Conservation (phyloP, 2,888 invertebrate species). For the Penaeus monodon region DNA sequence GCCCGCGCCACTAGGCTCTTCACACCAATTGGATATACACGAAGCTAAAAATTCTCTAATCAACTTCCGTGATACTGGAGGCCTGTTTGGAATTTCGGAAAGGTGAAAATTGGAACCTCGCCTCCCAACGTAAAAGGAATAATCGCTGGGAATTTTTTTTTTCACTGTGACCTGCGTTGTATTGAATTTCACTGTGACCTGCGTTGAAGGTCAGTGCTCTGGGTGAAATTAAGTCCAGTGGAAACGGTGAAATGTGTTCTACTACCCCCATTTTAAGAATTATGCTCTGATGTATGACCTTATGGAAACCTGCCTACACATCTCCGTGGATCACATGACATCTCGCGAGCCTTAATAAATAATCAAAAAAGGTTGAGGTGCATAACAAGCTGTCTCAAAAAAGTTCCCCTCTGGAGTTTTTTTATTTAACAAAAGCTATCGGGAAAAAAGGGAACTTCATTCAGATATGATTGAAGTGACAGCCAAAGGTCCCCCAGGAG, state of each 20-base stretch:
- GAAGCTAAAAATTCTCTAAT: not conserved
- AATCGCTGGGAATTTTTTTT: too few species aligned
- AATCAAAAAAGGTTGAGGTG: too few species aligned
- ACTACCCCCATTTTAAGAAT: not conserved
- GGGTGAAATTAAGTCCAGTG: slow-evolving; percentile 14
- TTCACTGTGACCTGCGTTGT: slow-evolving; percentile 3
- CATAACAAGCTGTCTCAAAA: too few species aligned
- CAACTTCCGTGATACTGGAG: too few species aligned
- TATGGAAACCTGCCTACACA: too few species aligned
- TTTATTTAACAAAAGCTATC: too few species aligned
- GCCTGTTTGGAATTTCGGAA: too few species aligned
- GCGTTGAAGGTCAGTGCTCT: slow-evolving; percentile 38
- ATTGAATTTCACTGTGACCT: slow-evolving; percentile 42
- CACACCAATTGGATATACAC: slow-evolving; percentile 15
- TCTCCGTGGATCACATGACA: too few species aligned
- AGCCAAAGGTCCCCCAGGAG: slow-evolving; percentile 33
- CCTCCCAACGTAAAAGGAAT: too few species aligned
- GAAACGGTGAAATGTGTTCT: slow-evolving; percentile 9
- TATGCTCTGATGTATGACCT: too few species aligned
- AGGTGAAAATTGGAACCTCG: too few species aligned
- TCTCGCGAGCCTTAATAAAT: too few species aligned
- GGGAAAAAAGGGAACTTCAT: not conserved
- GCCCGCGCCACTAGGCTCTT: slow-evolving; percentile 8
- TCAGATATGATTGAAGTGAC: slow-evolving; percentile 30
- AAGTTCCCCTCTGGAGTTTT: not conserved